phyloP scores from a whole-genome alignment of 2,797 vertebrate species.

The Erithacus rubecula region DNA sequence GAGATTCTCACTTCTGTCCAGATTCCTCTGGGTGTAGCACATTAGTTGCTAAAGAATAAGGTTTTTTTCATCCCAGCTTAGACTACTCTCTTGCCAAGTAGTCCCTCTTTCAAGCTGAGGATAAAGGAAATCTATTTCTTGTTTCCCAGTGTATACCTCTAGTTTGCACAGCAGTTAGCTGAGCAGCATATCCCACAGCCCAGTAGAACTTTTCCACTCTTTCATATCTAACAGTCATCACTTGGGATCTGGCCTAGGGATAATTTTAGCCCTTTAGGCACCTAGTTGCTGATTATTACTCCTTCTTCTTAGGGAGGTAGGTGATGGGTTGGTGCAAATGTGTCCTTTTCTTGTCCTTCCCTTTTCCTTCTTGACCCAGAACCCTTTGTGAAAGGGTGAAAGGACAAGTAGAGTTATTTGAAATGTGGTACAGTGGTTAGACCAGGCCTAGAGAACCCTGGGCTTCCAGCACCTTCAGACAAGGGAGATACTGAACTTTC shows the following conservation, averaged over 20 bases:
- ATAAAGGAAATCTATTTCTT: not conserved
- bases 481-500: not conserved
- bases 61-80: not conserved
- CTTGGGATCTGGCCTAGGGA: not conserved
- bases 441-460: not conserved
- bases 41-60: not conserved
- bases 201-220: not conserved
- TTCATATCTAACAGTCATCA: not conserved
- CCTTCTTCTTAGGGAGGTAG: not conserved
- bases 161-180: accelerated
- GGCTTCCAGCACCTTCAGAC: not conserved
- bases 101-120: not conserved
- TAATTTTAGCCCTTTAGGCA: not conserved
- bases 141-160: not conserved
- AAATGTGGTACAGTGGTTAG: not conserved
- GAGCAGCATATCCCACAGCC: not conserved
- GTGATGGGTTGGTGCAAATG: not conserved
- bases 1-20: not conserved
- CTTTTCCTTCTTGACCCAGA: not conserved
- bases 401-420: not conserved
- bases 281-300: not conserved
- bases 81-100: not conserved
- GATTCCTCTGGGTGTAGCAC: not conserved
- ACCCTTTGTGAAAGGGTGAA: not conserved
- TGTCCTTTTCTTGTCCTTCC: not conserved